Base-by-base conservation (phyloP, 2,888 invertebrate genomes). In the Campoplex capitator region DNA sequence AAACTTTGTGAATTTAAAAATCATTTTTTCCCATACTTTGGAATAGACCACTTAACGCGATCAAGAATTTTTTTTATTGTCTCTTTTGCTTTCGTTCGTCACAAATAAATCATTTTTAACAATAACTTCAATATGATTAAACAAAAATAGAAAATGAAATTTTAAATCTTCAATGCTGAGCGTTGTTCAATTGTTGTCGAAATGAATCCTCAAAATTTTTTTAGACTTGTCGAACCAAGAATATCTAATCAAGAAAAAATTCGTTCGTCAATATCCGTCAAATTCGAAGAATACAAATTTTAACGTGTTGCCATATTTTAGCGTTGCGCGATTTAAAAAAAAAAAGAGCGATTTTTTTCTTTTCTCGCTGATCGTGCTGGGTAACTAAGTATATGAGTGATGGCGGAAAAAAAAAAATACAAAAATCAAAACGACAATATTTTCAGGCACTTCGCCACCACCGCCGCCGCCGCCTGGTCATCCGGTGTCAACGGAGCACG, bases 401-500 rank as follows among this genome's bases (percentile, higher is more conserved):
- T 18, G 8, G 11, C n/a, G 18, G 32, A 71, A 71, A 54, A 23
- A 71, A 9, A 23, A 38, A 45, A 58, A 58, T 42, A 62, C 4
- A 58, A 58, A 32, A 62, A 62, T 62, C 7, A 18, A 58, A 58
- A 58, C 13, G 13, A 62, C 13, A 62, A 62, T 16, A 62, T 62
- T 75, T 58, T 62, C 83, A 89, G 89, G 89, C 11, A 85, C 88
- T 58, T 89, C 90, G n/a, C 83, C 88, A 86, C 90, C 91, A 23
- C 93, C 94, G 54, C 93, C 93, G 18, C 93, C 94, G 3, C 92
- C 94, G 18, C 91, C 89, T 67, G 91, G 89, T 73, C 92, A 91
- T 80, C 56, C 86, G 89, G 73, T 88, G 13, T 93, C 94, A 62
- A 92, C 93, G 0, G 95, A 95, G 81, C 95, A 95, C 85, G 95